Percentiles rank a stretch among this genome's conserved stretches.
These are phyloP conservation scores for Brachypodius melanocephalos DNA, from an alignment of 2,113 vertebrate species.

Conservation along the genomic window DNA sequence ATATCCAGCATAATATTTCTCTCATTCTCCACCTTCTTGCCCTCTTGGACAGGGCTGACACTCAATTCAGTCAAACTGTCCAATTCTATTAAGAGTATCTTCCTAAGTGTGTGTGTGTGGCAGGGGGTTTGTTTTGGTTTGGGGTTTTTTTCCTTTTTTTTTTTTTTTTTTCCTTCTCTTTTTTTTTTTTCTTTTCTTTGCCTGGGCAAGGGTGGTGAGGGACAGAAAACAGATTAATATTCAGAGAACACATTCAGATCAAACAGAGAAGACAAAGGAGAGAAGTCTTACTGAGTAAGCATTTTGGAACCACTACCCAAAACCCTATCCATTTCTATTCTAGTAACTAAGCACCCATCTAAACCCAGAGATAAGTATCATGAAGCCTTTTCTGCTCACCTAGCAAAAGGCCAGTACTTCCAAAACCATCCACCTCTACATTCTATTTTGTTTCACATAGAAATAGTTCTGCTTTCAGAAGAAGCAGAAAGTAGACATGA, in stretches of 20 bases:
- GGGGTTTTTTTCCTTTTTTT: not conserved
- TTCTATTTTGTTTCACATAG: not conserved
- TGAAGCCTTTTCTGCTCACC: not conserved
- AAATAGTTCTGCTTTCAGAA: not conserved
- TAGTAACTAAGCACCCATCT: not conserved
- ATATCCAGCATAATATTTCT: not conserved
- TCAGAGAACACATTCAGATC: not conserved
- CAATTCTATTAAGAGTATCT: not conserved
- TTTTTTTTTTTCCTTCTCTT: not conserved
- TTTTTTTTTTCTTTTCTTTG: not conserved
- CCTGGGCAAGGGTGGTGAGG: not conserved
- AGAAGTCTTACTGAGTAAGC: not conserved
- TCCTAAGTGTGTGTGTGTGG: not conserved
- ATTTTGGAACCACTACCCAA: not conserved
- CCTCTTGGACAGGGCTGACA: not conserved
- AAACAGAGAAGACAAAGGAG: not conserved
- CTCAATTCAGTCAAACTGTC: not conserved
- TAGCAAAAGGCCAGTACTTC: not conserved
- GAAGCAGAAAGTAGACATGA: not conserved
- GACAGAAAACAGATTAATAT: not conserved
- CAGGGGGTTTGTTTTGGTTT: not conserved
- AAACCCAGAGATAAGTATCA: not conserved
- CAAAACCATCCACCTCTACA: not conserved
- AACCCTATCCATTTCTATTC: not conserved
- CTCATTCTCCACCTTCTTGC: not conserved